Conservation (phyloP, 1,140 invertebrate species). For the Bombus balteatus region DNA sequence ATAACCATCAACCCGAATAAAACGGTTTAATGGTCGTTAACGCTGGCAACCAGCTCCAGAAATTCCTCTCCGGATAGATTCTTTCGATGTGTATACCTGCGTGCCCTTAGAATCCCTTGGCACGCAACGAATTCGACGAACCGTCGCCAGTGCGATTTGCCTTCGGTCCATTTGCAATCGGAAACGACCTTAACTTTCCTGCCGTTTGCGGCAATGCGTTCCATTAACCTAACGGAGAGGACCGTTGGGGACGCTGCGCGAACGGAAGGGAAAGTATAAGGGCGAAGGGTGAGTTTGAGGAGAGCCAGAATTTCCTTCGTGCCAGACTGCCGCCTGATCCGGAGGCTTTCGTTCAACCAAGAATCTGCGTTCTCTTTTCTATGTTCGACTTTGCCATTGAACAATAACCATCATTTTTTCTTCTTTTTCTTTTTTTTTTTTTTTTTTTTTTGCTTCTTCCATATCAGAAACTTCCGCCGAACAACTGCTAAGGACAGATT, state of each 20-base stretch:
- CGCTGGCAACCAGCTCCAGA: neutral
- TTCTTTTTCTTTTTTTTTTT: neutral
- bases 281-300: slow-evolving; percentile 55
- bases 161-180: slow-evolving; percentile 56
- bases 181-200: slow-evolving; percentile 61
- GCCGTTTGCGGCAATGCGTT: slow-evolving; percentile 62
- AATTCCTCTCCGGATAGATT: slow-evolving; percentile 7
- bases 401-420: slow-evolving; percentile 9
- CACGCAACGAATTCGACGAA: slow-evolving; percentile 42
- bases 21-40: slow-evolving; percentile 1
- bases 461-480: neutral
- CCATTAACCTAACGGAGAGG: slow-evolving; percentile 63
- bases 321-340: slow-evolving; percentile 36
- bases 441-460: neutral
- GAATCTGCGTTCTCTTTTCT: neutral
- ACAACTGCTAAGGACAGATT: neutral
- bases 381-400: neutral
- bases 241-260: neutral
- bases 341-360: slow-evolving; percentile 3
- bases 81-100: slow-evolving; percentile 7
- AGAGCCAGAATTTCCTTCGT: slow-evolving; percentile 53
- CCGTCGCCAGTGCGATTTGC: slow-evolving; percentile 47
- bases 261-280: slow-evolving; percentile 39
- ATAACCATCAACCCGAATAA: neutral
- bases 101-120: neutral